Evolutionary conservation across 2,797 vertebrate species (phyloP).

Genomic region (Numenius phaeopus): DNA sequence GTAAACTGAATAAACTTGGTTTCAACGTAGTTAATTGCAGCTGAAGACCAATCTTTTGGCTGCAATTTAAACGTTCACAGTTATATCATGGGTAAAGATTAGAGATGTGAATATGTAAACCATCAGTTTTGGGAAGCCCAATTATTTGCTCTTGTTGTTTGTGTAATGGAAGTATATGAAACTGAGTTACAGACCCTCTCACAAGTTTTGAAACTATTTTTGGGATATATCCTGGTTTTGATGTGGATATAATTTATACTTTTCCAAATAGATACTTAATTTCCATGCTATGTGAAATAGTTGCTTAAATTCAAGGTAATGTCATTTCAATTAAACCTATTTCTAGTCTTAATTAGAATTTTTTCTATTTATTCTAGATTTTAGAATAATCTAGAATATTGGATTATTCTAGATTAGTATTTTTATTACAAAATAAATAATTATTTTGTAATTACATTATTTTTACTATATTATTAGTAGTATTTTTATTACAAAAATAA

Average conservation of each 20-base stretch:
- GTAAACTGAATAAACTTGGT: neutral
- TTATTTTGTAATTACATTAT: too few relatives aligned
- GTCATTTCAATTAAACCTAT: neutral
- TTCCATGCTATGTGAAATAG: neutral
- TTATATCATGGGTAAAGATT: neutral
- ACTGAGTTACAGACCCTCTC: neutral
- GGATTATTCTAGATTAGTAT: too few relatives aligned
- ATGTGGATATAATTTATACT: neutral
- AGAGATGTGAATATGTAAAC: neutral
- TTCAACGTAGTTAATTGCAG: neutral
- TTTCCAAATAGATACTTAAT: neutral
- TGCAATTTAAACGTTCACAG: neutral
- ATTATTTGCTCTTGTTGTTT: neutral
- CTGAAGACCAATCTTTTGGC: neutral
- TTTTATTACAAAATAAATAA: too few relatives aligned
- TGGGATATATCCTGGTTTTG: neutral
- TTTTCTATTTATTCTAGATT: too few relatives aligned
- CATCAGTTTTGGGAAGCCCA: neutral
- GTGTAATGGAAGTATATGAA: neutral
- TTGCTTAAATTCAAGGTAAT: neutral
- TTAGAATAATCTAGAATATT: too few relatives aligned
- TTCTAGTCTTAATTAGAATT: neutral
- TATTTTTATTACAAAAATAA: neutral
- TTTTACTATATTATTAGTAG: too few relatives aligned
- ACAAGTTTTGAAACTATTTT: neutral